Conservation (phyloP, 1,140 invertebrate species). For the Pogonus chalceus region DNA sequence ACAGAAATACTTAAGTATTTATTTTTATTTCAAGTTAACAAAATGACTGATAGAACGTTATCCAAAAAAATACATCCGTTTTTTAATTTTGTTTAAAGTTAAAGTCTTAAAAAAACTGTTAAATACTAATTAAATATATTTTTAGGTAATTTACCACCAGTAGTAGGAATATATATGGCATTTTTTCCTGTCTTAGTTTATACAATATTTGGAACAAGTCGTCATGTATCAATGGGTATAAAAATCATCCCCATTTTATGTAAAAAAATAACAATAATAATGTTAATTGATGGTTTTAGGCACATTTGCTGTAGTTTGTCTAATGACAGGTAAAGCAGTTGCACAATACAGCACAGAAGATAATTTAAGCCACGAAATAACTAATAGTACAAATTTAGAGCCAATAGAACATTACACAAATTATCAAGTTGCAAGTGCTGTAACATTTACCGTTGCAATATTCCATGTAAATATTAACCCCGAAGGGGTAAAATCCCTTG, state of each 20-base stretch:
- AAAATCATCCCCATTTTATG: conserved; percentile 3
- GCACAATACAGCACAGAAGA: conserved; percentile 31
- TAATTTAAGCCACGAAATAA: conserved; percentile 17
- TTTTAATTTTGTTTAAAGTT: too few relatives aligned
- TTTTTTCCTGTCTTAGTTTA: conserved; percentile 89
- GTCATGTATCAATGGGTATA: conserved; percentile 80
- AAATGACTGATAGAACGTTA: too few relatives aligned
- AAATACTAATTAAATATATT: too few relatives aligned
- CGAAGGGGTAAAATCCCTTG: background rate
- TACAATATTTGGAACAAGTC: conserved; percentile 81
- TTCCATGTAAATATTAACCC: conserved; percentile 54
- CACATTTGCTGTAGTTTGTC: conserved; percentile 77
- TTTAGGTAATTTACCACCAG: conserved; percentile 76
- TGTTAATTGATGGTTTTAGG: conserved; percentile 34
- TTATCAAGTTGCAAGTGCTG: conserved; percentile 53
- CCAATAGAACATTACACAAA: conserved; percentile 32
- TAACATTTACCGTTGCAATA: conserved; percentile 57
- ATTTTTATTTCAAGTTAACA: too few relatives aligned
- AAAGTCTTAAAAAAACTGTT: too few relatives aligned
- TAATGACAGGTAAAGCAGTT: conserved; percentile 81
- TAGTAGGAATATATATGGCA: conserved; percentile 88
- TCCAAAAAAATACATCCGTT: too few relatives aligned
- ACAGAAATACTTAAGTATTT: too few relatives aligned
- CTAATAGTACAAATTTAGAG: conserved; percentile 14
- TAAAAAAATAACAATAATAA: background rate